phyloP scores from a whole-genome alignment of 53 echinoderm and acorn worm species.

The Zoroaster sp. region DNA sequence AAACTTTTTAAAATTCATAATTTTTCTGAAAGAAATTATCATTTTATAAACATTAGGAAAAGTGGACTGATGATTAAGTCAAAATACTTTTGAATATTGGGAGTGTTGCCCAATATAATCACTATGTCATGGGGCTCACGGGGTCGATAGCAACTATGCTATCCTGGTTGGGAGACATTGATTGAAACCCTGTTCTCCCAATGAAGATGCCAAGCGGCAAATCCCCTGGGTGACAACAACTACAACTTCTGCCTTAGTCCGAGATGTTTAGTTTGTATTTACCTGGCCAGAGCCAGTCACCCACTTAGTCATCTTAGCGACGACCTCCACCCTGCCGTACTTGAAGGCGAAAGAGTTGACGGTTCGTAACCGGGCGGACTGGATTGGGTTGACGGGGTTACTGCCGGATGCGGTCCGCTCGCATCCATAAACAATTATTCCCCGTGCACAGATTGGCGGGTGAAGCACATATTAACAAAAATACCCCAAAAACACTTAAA shows the following conservation, averaged over 20 bases:
- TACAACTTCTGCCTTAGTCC: too few relatives aligned
- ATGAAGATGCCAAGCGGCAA: neutral
- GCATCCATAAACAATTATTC: slow-evolving; percentile 76
- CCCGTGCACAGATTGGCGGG: slow-evolving; percentile 89
- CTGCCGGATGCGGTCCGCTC: slow-evolving; percentile 42
- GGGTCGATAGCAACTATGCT: neutral
- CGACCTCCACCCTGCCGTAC: slow-evolving; percentile 76
- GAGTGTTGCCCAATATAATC: too few relatives aligned
- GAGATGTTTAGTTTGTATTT: neutral
- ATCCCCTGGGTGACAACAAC: too few relatives aligned
- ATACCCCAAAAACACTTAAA: neutral
- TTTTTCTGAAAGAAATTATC: too few relatives aligned
- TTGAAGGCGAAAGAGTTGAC: slow-evolving; percentile 81
- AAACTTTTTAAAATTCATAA: too few relatives aligned
- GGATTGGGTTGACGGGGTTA: slow-evolving; percentile 74
- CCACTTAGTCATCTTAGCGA: slow-evolving; percentile 80
- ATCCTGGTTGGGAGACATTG: neutral
- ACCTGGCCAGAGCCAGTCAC: slow-evolving; percentile 95
- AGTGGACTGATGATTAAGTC: too few relatives aligned
- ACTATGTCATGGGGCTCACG: neutral
- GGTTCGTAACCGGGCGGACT: slow-evolving; percentile 77
- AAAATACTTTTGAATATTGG: too few relatives aligned
- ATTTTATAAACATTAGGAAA: too few relatives aligned
- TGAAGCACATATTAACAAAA: slow-evolving; percentile 43
- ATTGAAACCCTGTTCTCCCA: neutral